phyloP scores from a whole-genome alignment of 1,140 invertebrate species.

The Acromyrmex charruanus region DNA sequence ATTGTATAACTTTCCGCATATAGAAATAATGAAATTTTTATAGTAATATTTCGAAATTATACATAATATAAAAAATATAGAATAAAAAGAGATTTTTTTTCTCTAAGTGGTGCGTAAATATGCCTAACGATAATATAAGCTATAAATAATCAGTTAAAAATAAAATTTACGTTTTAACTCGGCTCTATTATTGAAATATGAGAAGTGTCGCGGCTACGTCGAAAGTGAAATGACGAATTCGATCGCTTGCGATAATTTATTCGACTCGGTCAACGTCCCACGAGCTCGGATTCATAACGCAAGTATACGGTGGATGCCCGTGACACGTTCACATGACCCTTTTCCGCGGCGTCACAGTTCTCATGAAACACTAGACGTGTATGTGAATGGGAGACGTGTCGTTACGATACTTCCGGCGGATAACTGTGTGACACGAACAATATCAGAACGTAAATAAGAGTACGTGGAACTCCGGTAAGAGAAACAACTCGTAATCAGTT shows the following conservation, averaged over 20 bases:
- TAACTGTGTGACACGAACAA: slow-evolving; percentile 80
- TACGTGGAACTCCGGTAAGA: slow-evolving; percentile 50
- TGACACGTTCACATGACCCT: slow-evolving; percentile 86
- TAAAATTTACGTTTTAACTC: slow-evolving; percentile 2
- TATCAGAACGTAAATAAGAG: slow-evolving; percentile 69
- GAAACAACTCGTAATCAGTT: slow-evolving; percentile 12
- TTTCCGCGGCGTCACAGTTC: slow-evolving; percentile 85
- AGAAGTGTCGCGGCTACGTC: slow-evolving; percentile 15
- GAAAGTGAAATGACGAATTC: slow-evolving; percentile 62
- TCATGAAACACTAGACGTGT: slow-evolving; percentile 84
- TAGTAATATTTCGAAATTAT: too few relatives aligned
- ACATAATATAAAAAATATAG: too few relatives aligned
- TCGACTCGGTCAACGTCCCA: slow-evolving; percentile 82
- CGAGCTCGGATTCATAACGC: slow-evolving; percentile 82
- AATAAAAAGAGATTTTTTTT: not conserved
- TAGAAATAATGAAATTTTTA: too few relatives aligned
- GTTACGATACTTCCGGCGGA: slow-evolving; percentile 85
- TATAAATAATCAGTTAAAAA: not conserved
- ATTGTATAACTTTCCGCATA: too few relatives aligned
- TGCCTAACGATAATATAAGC: not conserved
- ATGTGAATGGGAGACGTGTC: slow-evolving; percentile 84
- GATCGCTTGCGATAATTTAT: slow-evolving; percentile 47
- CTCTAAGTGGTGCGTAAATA: not conserved
- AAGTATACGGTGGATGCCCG: slow-evolving; percentile 82
- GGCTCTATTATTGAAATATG: slow-evolving; percentile 36